Evolutionary conservation across 2,888 invertebrate genomes (phyloP).

Genomic region (Lingula anatina): DNA sequence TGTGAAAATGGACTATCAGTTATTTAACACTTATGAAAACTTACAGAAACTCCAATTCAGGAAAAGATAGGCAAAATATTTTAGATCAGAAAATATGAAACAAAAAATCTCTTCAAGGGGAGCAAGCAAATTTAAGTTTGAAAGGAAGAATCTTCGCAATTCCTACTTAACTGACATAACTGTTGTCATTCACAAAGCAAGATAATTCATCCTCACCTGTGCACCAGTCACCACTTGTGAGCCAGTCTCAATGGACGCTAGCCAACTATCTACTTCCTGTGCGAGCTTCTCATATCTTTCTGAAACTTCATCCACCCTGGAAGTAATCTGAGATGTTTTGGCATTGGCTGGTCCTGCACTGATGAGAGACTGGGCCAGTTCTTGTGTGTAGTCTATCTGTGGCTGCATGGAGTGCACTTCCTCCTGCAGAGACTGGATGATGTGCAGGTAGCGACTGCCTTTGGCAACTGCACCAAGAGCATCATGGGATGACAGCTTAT

Average conservation of each 20-base stretch:
- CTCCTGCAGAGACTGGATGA: slow-evolving; percentile 55
- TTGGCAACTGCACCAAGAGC: slow-evolving; percentile 65
- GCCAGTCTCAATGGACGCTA: slow-evolving; percentile 38
- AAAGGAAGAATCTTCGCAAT: too few species aligned
- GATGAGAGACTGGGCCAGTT: slow-evolving; percentile 72
- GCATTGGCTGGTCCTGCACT: slow-evolving; percentile 68
- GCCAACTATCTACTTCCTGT: slow-evolving; percentile 45
- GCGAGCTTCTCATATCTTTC: slow-evolving; percentile 63
- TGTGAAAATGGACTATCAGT: background rate
- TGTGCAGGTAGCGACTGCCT: slow-evolving; percentile 78
- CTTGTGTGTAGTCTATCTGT: slow-evolving; percentile 64
- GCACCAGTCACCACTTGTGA: slow-evolving; percentile 64
- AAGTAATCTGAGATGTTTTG: slow-evolving; percentile 71
- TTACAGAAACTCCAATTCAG: background rate
- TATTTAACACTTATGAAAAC: background rate
- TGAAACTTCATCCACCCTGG: slow-evolving; percentile 75
- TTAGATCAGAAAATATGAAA: background rate
- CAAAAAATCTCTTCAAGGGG: background rate
- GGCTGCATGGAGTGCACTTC: slow-evolving; percentile 74
- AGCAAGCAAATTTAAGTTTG: background rate
- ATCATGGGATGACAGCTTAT: slow-evolving; percentile 72
- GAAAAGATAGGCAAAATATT: slow-evolving; percentile 1
- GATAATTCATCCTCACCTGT: too few species aligned
- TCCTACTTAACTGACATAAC: too few species aligned
- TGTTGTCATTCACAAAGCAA: too few species aligned